Conservation (phyloP, 2,888 invertebrate genomes). For the Hypselothyrea guttata region DNA sequence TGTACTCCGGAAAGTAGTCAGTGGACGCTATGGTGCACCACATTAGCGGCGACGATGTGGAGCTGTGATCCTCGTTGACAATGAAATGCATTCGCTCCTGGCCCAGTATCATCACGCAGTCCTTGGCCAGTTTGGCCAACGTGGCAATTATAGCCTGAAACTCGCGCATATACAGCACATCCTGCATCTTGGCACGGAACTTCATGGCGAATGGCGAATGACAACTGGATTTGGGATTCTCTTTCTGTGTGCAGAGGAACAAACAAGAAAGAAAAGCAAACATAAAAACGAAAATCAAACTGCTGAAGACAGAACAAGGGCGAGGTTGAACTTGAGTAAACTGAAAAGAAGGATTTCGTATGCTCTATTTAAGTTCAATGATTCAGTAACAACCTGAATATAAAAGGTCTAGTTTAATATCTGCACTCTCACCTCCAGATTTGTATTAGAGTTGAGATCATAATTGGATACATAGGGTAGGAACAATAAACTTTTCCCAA, state of each 20-base stretch:
- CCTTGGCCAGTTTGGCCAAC: constrained; percentile 90
- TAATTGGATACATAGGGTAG: too few relatives aligned
- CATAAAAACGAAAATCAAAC: constrained; percentile 45
- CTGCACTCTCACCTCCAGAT: too few relatives aligned
- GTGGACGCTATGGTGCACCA: constrained; percentile 90
- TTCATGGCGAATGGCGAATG: constrained; percentile 73
- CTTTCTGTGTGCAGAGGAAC: constrained; percentile 5
- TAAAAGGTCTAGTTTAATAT: too few relatives aligned
- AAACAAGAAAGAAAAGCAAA: constrained; percentile 30
- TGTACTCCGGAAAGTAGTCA: constrained; percentile 93
- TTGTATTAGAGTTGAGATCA: too few relatives aligned
- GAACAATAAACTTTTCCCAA: too few relatives aligned
- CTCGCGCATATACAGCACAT: constrained; percentile 80
- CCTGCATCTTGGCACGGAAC: constrained; percentile 80
- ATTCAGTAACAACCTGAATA: too few relatives aligned
- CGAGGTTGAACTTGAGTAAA: background rate
- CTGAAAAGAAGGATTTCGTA: background rate
- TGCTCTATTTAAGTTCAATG: too few relatives aligned
- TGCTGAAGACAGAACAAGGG: constrained; percentile 21
- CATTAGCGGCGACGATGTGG: constrained; percentile 84
- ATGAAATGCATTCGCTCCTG: constrained; percentile 88
- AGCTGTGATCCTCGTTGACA: constrained; percentile 87
- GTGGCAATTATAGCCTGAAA: constrained; percentile 84
- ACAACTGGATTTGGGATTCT: too few relatives aligned
- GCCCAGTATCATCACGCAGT: constrained; percentile 88